These are phyloP conservation scores for Notothenia coriiceps DNA, from an alignment of 2,113 vertebrate species.

Conservation along the genomic window DNA sequence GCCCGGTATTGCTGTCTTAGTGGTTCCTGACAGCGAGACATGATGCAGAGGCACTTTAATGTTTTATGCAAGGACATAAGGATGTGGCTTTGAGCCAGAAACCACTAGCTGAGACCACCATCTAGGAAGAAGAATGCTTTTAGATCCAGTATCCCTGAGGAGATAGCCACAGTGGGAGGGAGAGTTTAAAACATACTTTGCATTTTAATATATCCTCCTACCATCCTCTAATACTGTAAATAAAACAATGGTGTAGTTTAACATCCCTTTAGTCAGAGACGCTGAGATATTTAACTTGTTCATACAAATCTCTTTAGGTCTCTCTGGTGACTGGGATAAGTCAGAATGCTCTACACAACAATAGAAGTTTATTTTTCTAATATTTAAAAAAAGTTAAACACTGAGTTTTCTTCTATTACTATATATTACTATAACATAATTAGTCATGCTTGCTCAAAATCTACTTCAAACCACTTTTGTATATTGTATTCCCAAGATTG, in stretches of 20 bases:
- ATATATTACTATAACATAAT: neutral
- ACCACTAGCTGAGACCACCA: conserved; percentile 27
- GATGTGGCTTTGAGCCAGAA: conserved; percentile 61
- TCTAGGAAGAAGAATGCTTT: conserved; percentile 46
- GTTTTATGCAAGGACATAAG: conserved; percentile 66
- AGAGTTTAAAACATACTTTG: conserved; percentile 16
- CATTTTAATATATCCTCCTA: conserved; percentile 33
- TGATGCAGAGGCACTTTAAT: conserved; percentile 52
- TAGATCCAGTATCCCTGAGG: conserved; percentile 40
- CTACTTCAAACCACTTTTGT: conserved; percentile 26
- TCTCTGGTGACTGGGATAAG: conserved; percentile 12
- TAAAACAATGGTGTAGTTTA: conserved; percentile 34
- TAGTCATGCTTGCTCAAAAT: neutral
- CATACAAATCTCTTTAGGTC: conserved; percentile 18
- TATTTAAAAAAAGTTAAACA: conserved; percentile 13
- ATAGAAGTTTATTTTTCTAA: conserved; percentile 13
- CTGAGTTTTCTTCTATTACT: neutral
- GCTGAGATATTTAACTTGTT: conserved; percentile 8
- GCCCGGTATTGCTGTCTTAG: conserved; percentile 47
- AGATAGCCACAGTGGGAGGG: neutral
- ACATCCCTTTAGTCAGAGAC: conserved; percentile 10
- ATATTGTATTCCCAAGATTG: conserved; percentile 42
- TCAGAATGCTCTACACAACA: neutral
- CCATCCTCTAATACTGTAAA: conserved; percentile 29
- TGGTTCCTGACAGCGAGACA: conserved; percentile 54